Base-by-base conservation (phyloP, 2,888 invertebrate genomes). In the Molorchus minor region DNA sequence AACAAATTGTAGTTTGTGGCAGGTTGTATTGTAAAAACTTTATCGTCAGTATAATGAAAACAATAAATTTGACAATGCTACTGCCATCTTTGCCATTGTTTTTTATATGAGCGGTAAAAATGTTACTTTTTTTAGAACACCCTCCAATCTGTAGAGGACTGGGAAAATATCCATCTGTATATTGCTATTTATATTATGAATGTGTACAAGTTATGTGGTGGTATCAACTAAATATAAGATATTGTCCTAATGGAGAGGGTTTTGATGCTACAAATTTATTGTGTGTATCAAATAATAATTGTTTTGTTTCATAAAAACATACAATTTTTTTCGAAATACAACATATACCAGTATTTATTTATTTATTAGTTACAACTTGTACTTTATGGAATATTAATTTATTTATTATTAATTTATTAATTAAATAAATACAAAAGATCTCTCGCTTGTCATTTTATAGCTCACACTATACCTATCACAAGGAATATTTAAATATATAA, bases 121-220 rank as follows among this genome's bases (percentile, higher is more conserved):
- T 19, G 45, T 40, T 56, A 25, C 45, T 40, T 44, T 30, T 54
- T 54, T 21, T 20, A 56, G 56, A 8, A 13, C 40, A 19, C 16
- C 57, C 61, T 29, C 38, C 62, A 12, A 25, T 33, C 8, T 66
- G 66, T 41, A 56, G 36, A 15, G 21, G 17, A 19, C 30, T 49
- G 17, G 66, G 64, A 13, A 66, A 62, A 51, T 66, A 61, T 49
- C 65, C 64, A 8, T 56, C 57, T 1, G n/a, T 43, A 5, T 21
- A 58, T 15, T 68, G 68, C 40, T 52, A 65, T 43, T 61, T 64
- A 30, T 70, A 69, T 44, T 67, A 67, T 25, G 59, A 61, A 30
- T 70, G 70, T 38, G 53, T 59, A 15, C 51, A 29, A 21, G 61
- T 68, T 15, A 62, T 69, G 64, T 70, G 70, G 70, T 67, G 67